Percentiles rank a stretch among this genome's conserved stretches.
Evolutionary conservation across 2,113 vertebrate genomes (phyloP).

Genomic region (Gavialis gangeticus): DNA sequence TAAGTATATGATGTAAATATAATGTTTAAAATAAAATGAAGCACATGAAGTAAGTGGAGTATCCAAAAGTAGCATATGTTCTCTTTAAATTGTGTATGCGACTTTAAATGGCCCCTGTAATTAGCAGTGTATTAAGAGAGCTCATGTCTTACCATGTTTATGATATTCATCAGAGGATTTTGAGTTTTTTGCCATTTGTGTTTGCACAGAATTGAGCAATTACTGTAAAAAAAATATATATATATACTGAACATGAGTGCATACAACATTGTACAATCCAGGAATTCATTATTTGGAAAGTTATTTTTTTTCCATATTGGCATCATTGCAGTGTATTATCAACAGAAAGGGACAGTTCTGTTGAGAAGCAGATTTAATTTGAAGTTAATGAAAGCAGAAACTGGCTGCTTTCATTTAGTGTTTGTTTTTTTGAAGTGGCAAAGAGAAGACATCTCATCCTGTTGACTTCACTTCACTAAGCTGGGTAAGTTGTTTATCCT

Average conservation of each 20-base stretch:
- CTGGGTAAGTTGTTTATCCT: not conserved
- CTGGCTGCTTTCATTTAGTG: rapidly evolving
- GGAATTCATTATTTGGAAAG: rapidly evolving
- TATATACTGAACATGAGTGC: not conserved
- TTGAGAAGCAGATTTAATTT: not conserved
- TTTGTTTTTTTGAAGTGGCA: not conserved
- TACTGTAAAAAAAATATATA: not conserved
- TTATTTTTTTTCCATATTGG: not conserved
- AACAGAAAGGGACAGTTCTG: rapidly evolving
- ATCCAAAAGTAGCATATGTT: not conserved
- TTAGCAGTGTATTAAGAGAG: not conserved
- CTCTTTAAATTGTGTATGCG: rapidly evolving
- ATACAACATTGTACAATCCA: rapidly evolving
- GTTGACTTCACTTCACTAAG: not conserved
- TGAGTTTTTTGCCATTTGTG: not conserved
- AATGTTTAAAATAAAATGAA: not conserved
- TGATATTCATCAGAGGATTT: rapidly evolving
- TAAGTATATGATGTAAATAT: not conserved
- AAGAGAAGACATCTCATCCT: not conserved
- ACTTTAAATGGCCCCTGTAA: rapidly evolving
- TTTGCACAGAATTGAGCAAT: not conserved
- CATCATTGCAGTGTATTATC: rapidly evolving
- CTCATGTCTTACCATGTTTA: rapidly evolving
- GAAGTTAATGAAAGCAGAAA: rapidly evolving
- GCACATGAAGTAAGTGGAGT: too few relatives aligned